Evolutionary conservation across 2,888 invertebrate genomes (phyloP), one percentile per base, ranked within the genome.

Genomic region (Eremobia ochroleuca): DNA sequence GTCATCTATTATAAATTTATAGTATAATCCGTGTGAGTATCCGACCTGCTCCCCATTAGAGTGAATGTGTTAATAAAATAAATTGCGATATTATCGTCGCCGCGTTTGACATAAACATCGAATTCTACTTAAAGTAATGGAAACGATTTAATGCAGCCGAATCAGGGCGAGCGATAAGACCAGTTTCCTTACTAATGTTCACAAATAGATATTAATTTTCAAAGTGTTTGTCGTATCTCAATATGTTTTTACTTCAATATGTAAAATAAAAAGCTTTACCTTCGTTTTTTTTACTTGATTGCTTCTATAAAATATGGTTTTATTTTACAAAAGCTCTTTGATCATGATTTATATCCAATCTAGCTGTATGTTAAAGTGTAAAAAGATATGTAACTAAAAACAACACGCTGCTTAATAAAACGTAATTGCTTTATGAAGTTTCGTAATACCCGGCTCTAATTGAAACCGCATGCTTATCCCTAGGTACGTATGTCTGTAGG

Each of bases 91-190:
- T 95, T 96, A 96, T 96, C 96, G 94, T 90, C 89, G 90, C 90
- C 92, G 93, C 92, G 94, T 95, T 95, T 95, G 95, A 96, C 96
- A 94, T 92, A 94, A 95, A 96, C 96, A 96, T 95, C 94, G 95
- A 95, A 96, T 94, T 94, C 96, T 96, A 96, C 96, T 96, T 95
- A 94, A 95, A 94, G 94, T 96, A 96, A 96, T 96, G 96, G 95
- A 96, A 95, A 94, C 94, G 93, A 94, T 96, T 95, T 95, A 95
- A 94, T 95, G 93, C 93, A 92, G 92, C 90, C 91, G 92, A 94
- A 94, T 94, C 93, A 92, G 93, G 91, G 88, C 92, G 91, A 76
- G 84, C 92, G 95, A 95, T 95, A 94, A 94, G 91, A 91, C 91
- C 91, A 88, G 90, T 91, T 92, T 90, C 91, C 87, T 89, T 88